Base-by-base conservation (phyloP, 2,797 vertebrate species). In the Coracias cyanogaster region DNA sequence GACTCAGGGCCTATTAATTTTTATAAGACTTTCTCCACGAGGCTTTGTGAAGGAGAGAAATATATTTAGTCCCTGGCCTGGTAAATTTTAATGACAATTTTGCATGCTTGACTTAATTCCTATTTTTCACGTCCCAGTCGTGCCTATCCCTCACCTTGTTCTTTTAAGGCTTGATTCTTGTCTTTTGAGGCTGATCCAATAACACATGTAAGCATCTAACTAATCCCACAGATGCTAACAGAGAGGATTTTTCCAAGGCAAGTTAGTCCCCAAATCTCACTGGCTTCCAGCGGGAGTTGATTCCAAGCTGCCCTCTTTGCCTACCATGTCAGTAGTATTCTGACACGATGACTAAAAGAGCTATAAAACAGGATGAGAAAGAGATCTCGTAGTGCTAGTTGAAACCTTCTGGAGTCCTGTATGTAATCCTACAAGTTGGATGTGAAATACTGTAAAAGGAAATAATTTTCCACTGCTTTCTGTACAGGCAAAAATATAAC, bases 51-150 rank as follows among this genome's bases (percentile, higher is more conserved):
- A 35, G 74, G 16, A 93, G 71, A 78, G 49, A 29, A 54, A 26
- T 39, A 60, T 82, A 91, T 93, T 94, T 73, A 69, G 91, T 95
- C 94, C 91, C 94, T 88, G 76, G 77, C 87, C 82, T 94, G 92
- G 95, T 94, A 91, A 90, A 97, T 96, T 93, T 95, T 96, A 95
- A 96, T 96, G 91, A 95, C 89, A 93, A 96, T 96, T 96, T 93
- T 96, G 80, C 94, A 94, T 87, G 91, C 93, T 94, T 96, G 91
- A 93, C 79, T 95, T 92, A 12, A 81, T 81, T 91, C 81, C 92
- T 92, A 72, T 96, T 94, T 94, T 93, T 69, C 12, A 4, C 2
- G 24, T 95, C 92, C 93, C 96, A 58, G 39, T n/a, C 2, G 14
- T 88, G 85, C 43, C 19, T 86, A 14, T 87, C 71, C 79, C 79